These are phyloP conservation scores for Paramisgurnus dabryanus DNA, from an alignment of 2,113 vertebrate species.

Conservation along the genomic window DNA sequence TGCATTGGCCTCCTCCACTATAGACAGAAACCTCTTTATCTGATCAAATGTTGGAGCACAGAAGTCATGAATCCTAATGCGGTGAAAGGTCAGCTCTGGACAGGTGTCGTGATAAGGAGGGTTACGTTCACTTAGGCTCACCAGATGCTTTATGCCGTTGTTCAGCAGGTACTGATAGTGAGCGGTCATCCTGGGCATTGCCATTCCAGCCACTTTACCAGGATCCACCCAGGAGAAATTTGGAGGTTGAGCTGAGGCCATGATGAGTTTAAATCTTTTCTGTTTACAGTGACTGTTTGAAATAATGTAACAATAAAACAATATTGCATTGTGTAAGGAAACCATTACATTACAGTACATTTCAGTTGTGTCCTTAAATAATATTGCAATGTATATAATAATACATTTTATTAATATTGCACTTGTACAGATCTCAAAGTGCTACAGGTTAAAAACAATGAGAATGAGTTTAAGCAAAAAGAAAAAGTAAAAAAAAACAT, in stretches of 20 bases:
- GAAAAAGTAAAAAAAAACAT: too few relatives aligned
- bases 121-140: conserved; percentile 82
- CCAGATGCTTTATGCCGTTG: conserved; percentile 82
- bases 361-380: too few relatives aligned
- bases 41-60: conserved; percentile 79
- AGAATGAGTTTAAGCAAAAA: too few relatives aligned
- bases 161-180: conserved; percentile 87
- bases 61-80: conserved; percentile 85
- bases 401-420: too few relatives aligned
- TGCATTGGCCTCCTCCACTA: conserved; percentile 83
- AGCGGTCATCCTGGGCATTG: conserved; percentile 78
- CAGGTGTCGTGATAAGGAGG: conserved; percentile 82
- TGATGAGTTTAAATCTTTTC: conserved; percentile 63
- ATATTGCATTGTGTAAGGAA: neutral
- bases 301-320: neutral
- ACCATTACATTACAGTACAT: too few relatives aligned
- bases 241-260: conserved; percentile 75
- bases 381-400: too few relatives aligned
- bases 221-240: conserved; percentile 93
- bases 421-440: too few relatives aligned
- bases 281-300: neutral
- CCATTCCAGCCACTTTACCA: conserved; percentile 83
- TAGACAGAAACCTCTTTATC: conserved; percentile 83
- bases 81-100: conserved; percentile 80
- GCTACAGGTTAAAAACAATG: too few relatives aligned